Conservation (phyloP, 2,888 invertebrate species). For the Polietes domitor region DNA sequence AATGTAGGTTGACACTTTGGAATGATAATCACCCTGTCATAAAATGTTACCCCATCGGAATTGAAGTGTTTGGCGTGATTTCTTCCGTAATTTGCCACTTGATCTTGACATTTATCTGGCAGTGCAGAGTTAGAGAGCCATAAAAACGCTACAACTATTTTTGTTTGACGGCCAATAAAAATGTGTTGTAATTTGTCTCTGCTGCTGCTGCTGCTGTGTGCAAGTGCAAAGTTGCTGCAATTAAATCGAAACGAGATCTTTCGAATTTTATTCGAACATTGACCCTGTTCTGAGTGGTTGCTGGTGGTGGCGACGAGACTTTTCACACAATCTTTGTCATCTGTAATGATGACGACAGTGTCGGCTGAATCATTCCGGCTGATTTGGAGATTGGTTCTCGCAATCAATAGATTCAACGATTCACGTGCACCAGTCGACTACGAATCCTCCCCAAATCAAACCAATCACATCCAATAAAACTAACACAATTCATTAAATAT, state of each 20-base stretch:
- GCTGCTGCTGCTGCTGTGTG: no score
- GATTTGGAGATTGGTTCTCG: neutral
- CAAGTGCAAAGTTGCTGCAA: no score
- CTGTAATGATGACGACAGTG: neutral
- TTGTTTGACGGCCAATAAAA: neutral
- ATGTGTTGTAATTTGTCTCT: neutral
- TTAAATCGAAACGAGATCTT: neutral
- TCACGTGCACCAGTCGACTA: neutral
- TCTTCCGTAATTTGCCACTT: neutral
- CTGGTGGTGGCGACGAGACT: no score
- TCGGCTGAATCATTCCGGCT: neutral
- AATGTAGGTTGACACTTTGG: no score
- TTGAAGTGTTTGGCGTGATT: no score
- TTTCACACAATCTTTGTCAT: no score
- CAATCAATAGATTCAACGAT: neutral
- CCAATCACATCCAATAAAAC: neutral
- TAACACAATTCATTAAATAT: neutral
- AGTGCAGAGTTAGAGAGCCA: no score
- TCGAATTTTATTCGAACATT: slow-evolving; percentile 5
- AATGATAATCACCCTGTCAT: no score
- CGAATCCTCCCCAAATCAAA: no score
- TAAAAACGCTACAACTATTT: no score
- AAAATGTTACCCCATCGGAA: no score
- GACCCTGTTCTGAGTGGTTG: neutral
- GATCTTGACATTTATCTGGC: neutral